Base-by-base conservation (phyloP, 1,140 invertebrate species). In the Anagrus nilaparvatae region DNA sequence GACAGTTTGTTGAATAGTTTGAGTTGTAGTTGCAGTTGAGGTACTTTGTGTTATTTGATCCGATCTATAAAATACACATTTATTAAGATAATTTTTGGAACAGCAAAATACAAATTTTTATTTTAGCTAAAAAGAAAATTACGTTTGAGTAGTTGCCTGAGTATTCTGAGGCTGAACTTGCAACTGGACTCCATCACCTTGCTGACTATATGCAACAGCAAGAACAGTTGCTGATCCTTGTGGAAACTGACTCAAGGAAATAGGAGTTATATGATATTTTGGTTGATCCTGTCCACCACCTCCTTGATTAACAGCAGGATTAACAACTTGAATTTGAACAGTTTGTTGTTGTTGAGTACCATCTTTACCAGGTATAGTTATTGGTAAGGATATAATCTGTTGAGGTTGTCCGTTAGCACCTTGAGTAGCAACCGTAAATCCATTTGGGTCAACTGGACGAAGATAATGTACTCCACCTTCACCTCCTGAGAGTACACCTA, bases 391-490 rank as follows among this genome's bases (percentile, higher is more conserved):
- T 40, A 84, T 82, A 20, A 84, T 72, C 46, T 78, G 74, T 50
- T 75, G 74, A 29, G 69, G 65, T 28, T 72, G 70, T n/a, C n/a
- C n/a, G 41, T 63, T 69, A 30, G 63, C 68, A 35, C 59, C 48
- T 24, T 62, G 52, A 30, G 60, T 61, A 12, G 64, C 54, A 2
- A 70, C 62, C 1, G 70, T 59, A 41, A 74, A 74, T 0, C 71
- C 67, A 51, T 75, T 75, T 1, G 76, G 72, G 49, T 84, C 81
- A 14, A 83, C 63, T 2, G 80, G 73, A 17, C 81, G 73, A 31
- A 84, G 61, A 54, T 84, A 86, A 52, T 83, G 81, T n/a, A 85
- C 74, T 3, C 79, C 80, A 48, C 76, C 76, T 43, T 84, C 82
- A 13, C 78, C 77, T 10, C 71, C 69, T 4, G 71, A 73, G 3